A percentile compares a stretch with the other conserved stretches of the same genome.
Evolutionary conservation across 2,888 invertebrate genomes (phyloP).

Genomic region (Apamea epomidion): DNA sequence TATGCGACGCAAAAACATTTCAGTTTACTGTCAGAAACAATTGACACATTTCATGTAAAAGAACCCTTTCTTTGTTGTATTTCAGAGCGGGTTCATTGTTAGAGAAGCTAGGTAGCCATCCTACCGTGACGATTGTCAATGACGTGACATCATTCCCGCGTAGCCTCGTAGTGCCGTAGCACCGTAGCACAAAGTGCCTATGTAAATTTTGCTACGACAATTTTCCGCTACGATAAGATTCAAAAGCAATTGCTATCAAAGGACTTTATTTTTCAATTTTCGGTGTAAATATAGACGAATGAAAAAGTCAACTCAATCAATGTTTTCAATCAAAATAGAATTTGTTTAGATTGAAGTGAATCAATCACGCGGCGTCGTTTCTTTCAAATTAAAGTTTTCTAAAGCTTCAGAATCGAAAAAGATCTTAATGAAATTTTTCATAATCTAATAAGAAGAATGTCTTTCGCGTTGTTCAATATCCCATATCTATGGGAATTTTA

Average conservation of each 20-base stretch:
- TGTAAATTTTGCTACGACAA: slow-evolving; percentile 47
- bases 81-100: slow-evolving; percentile 31
- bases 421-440: slow-evolving; percentile 3
- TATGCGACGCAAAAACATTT: slow-evolving; percentile 8
- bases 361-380: slow-evolving; percentile 21
- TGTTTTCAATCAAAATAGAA: slow-evolving; percentile 37
- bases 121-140: slow-evolving; percentile 48
- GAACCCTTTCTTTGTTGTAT: slow-evolving; percentile 46
- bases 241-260: slow-evolving; percentile 20
- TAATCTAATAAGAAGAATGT: background rate
- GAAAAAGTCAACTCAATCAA: slow-evolving; percentile 35
- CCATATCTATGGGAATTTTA: background rate
- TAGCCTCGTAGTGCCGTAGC: slow-evolving; percentile 32
- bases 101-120: slow-evolving; percentile 4
- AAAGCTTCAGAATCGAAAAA: slow-evolving; percentile 39
- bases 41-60: slow-evolving; percentile 44
- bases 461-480: background rate
- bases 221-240: slow-evolving; percentile 44
- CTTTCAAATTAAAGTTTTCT: slow-evolving; percentile 26
- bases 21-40: slow-evolving; percentile 30
- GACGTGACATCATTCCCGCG: slow-evolving; percentile 38
- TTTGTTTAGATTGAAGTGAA: slow-evolving; percentile 39
- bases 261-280: slow-evolving; percentile 23
- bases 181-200: slow-evolving; percentile 22
- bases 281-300: slow-evolving; percentile 12